A percentile compares a stretch with the other conserved stretches of the same genome.
Evolutionary conservation across 35 echinoderm and acorn worm genomes (phyloP).

Genomic region (Apostichopus japonicus): DNA sequence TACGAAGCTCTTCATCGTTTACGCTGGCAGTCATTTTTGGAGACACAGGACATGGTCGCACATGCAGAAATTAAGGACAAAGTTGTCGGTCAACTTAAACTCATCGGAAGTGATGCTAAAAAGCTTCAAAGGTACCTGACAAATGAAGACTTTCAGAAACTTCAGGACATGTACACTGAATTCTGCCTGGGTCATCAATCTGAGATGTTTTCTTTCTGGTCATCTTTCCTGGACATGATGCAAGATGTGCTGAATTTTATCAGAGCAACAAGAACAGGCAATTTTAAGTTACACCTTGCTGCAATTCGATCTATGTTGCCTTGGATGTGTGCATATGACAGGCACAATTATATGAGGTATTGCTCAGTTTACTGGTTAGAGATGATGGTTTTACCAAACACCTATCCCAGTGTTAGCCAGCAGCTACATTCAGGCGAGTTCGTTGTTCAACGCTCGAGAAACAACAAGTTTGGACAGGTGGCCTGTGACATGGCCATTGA

Average conservation of each 20-base stretch:
- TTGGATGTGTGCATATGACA: conserved; percentile 39
- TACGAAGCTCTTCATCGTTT: conserved; percentile 34
- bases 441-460: conserved; percentile 16
- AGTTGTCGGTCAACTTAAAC: background rate
- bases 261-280: background rate
- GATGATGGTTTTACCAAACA: background rate
- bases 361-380: background rate
- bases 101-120: background rate
- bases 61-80: background rate
- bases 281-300: conserved; percentile 29
- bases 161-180: background rate
- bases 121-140: background rate
- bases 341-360: background rate
- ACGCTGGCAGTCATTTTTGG: conserved; percentile 16
- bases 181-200: background rate
- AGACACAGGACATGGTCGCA: background rate
- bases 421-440: background rate
- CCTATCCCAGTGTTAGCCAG: background rate
- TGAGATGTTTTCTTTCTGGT: conserved; percentile 13
- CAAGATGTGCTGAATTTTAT: background rate
- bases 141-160: background rate
- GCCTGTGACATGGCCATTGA: conserved; percentile 37
- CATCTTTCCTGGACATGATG: background rate
- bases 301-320: background rate
- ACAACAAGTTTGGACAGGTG: too few species aligned